phyloP scores from a whole-genome alignment of 2,888 invertebrate species.

The Pristionchus arcanus region DNA sequence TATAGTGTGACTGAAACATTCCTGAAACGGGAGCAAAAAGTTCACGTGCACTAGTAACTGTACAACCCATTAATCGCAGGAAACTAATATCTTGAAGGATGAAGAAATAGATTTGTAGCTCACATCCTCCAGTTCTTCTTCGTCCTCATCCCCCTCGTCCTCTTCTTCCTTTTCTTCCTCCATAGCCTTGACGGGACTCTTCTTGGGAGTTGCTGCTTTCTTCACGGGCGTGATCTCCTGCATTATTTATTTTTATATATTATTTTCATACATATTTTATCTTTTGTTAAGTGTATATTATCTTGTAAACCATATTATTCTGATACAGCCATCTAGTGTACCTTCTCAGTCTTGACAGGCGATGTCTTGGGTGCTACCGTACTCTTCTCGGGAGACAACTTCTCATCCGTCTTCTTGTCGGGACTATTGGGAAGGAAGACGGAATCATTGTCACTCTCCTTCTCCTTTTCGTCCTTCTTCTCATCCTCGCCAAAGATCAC shows the following conservation, averaged over 20 bases:
- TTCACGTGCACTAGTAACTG: neutral
- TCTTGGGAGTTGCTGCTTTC: neutral
- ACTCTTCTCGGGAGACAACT: neutral
- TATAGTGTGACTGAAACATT: neutral
- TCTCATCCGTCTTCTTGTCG: neutral
- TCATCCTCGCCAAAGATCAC: constrained; percentile 22
- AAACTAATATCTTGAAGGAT: neutral
- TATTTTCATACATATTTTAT: neutral
- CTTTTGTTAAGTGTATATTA: neutral
- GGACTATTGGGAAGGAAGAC: neutral
- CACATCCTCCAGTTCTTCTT: neutral
- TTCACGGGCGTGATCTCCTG: neutral
- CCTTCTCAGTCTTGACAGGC: neutral
- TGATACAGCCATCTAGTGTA: neutral
- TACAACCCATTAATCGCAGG: neutral
- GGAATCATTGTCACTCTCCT: neutral
- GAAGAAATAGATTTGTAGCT: neutral
- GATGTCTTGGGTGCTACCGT: neutral
- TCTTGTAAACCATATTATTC: too few species aligned
- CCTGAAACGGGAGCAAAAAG: neutral
- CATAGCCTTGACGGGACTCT: neutral
- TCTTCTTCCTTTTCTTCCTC: neutral
- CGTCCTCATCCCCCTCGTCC: neutral
- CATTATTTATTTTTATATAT: neutral
- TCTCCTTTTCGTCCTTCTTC: constrained; percentile 14